phyloP scores from a whole-genome alignment of 2,888 invertebrate genomes.

The Melanotus villosus region DNA sequence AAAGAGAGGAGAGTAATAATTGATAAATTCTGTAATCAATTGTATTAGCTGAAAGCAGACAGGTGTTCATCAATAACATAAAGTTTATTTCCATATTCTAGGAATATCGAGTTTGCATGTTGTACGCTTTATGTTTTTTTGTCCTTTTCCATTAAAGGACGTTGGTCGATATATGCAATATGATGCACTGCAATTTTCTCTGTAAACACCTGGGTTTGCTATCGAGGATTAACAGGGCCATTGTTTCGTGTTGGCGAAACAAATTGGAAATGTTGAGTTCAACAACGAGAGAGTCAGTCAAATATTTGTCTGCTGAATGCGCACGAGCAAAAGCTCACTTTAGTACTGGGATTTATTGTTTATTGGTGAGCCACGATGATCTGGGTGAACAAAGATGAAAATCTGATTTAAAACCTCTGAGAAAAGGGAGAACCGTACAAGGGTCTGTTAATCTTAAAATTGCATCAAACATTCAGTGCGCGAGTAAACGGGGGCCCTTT shows the following conservation, averaged over 20 bases:
- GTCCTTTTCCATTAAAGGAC: no score
- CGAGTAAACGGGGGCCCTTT: slow-evolving; percentile 31
- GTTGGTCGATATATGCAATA: no score
- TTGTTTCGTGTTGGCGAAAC: not conserved
- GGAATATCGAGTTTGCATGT: no score
- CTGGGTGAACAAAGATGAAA: slow-evolving; percentile 14
- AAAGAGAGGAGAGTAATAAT: no score
- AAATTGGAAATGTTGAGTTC: not conserved
- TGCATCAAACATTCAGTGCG: slow-evolving; percentile 34
- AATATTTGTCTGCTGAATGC: slow-evolving; percentile 1
- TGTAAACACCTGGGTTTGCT: not conserved
- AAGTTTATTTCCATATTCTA: no score
- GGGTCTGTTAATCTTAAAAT: slow-evolving; percentile 40
- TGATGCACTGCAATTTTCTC: not conserved
- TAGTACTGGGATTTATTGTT: not conserved
- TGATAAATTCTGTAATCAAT: no score
- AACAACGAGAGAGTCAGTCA: not conserved
- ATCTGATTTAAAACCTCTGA: slow-evolving; percentile 19
- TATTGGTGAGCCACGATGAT: not conserved
- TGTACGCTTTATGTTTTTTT: no score
- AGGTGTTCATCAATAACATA: no score
- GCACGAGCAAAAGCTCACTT: not conserved
- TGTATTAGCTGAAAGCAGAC: no score
- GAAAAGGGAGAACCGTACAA: slow-evolving; percentile 4
- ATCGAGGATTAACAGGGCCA: not conserved